Evolutionary conservation across 2,888 invertebrate genomes (phyloP).

Genomic region (Blastobasis lacticolella): DNA sequence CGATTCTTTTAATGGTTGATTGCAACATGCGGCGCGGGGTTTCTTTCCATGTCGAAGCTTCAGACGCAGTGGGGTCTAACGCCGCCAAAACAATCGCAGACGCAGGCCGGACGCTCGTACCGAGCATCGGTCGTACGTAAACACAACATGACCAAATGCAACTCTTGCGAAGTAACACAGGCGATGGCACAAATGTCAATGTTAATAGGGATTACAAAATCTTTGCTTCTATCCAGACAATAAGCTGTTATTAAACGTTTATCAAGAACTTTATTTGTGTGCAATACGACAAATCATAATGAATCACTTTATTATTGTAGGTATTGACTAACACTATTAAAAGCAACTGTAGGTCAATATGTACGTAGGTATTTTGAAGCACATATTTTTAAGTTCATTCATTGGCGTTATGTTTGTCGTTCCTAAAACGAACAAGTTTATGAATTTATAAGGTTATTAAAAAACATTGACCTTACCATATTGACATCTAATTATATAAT

Average conservation of each 20-base stretch:
- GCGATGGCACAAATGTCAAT: conserved; percentile 47
- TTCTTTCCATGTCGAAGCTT: conserved; percentile 36
- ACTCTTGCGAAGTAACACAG: conserved; percentile 46
- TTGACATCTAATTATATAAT: no score
- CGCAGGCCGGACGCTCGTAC: conserved; percentile 18
- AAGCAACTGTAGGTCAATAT: no score
- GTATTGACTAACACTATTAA: no score
- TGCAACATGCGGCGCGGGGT: conserved; percentile 46
- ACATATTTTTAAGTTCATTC: no score
- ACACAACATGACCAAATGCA: conserved; percentile 38
- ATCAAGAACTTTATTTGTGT: conserved; percentile 14
- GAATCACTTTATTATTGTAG: conserved; percentile 6
- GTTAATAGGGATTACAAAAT: conserved; percentile 50
- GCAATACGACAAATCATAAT: conserved; percentile 14
- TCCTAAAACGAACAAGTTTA: no score
- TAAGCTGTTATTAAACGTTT: conserved; percentile 19
- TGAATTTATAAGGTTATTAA: no score
- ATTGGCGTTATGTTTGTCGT: no score
- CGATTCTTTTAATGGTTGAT: conserved; percentile 56
- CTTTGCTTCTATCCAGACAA: conserved; percentile 24
- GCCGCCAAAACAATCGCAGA: conserved; percentile 9
- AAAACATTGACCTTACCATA: no score
- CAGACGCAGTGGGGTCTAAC: conserved; percentile 21
- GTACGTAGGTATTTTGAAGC: no score
- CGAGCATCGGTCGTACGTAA: conserved; percentile 28